Evolutionary conservation across 2,797 vertebrate species (phyloP).

Genomic region (Enteromius treurensis): DNA sequence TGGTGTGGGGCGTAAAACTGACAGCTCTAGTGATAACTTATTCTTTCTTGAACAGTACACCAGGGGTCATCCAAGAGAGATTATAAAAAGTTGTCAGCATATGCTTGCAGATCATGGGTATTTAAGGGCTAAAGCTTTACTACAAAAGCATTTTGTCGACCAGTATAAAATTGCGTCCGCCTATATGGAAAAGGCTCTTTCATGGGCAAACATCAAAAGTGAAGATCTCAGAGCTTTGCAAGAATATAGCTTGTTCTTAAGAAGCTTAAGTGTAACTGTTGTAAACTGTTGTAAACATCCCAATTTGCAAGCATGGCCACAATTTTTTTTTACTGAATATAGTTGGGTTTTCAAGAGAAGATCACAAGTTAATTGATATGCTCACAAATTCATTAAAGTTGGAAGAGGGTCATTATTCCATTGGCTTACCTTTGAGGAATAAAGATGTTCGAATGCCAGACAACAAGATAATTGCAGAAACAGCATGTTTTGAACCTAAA

Average conservation of each 20-base stretch:
- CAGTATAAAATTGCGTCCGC: slow-evolving; percentile 5
- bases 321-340: slow-evolving; percentile 36
- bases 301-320: neutral
- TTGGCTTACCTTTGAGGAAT: slow-evolving; percentile 32
- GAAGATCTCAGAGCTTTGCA: neutral
- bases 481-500: slow-evolving; percentile 31
- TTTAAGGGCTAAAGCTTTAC: neutral
- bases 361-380: slow-evolving; percentile 29
- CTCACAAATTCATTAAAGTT: slow-evolving; percentile 22
- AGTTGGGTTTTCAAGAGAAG: slow-evolving; percentile 39
- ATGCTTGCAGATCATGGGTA: neutral
- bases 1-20: neutral
- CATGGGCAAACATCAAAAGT: slow-evolving; percentile 9
- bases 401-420: slow-evolving; percentile 23
- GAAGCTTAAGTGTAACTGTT: no score
- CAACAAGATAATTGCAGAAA: slow-evolving; percentile 27
- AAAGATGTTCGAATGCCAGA: slow-evolving; percentile 30
- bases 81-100: neutral
- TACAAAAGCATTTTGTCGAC: neutral
- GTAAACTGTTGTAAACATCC: no score
- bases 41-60: slow-evolving; percentile 8
- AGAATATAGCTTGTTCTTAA: neutral
- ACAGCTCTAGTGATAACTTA: neutral
- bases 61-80: neutral
- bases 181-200: slow-evolving; percentile 4